Base-by-base conservation (phyloP, 2,888 invertebrate species). In the Sisyra terminalis region DNA sequence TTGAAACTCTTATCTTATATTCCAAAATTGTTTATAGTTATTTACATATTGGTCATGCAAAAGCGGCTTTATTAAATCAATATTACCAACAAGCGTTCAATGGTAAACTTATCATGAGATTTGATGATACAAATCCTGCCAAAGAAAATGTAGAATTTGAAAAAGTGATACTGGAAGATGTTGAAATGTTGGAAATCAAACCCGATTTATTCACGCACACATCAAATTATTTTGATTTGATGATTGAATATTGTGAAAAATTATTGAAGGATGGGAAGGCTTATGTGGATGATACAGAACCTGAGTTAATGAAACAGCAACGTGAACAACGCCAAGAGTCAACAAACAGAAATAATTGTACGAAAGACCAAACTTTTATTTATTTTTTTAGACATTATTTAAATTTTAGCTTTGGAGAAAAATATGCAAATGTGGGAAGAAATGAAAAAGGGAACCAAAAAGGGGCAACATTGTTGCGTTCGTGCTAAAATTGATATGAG, bases 71-170 rank as follows among this genome's bases (percentile, higher is more conserved):
- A 1, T 68, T 99, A 10, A 99, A 99, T 65, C 96, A 97, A 59
- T 89, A 97, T 65, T 99, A 99, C 57, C 90, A 93, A 50, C 74
- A 81, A 53, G 72, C 78, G 1, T 98, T 94, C 62, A 67, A 96
- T 55, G 98, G 98, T 0, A 85, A 84, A 57, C 73, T 98, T 1
- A 85, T 99, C 47, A 92, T 99, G 93, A 75, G 98, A 49, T 99
- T 99, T 60, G 98, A 99, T 64, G 98, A 99, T 60, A 99, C 98
- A 4, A 99, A 99, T 66, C 98, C 98, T 3, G 97, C 94, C 10
- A 98, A 98, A 59, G 98, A 98, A 58, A 89, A 92, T 53, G 84
- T 82, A 1, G 88, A 97, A 50, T 99, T 93, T 66, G 98, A 98
- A 59, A 78, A 94, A 70, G 94, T 92, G 0, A 99, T 99, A 54